Evolutionary conservation across 2,113 vertebrate genomes (phyloP).

Genomic region (Petroica traversi): DNA sequence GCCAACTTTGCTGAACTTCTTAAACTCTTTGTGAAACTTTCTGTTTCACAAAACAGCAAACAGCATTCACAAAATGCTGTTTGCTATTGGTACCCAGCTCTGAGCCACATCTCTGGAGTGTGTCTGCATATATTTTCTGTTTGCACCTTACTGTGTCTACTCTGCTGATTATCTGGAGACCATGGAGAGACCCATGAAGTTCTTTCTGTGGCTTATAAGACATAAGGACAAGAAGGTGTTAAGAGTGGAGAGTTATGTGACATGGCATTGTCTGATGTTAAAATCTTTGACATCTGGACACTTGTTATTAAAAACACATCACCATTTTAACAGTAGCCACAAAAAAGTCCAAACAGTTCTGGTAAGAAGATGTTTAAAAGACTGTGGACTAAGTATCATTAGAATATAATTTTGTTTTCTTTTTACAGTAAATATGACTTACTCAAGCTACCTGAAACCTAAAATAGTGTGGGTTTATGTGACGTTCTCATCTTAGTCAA

Average conservation of each 20-base stretch:
- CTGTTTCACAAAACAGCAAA: no score
- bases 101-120: background rate
- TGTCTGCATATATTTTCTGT: background rate
- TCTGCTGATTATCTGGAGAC: background rate
- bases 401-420: background rate
- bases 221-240: background rate
- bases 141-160: background rate
- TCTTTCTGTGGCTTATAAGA: background rate
- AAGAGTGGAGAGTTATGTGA: background rate
- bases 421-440: background rate
- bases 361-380: background rate
- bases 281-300: background rate
- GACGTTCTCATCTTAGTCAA: background rate
- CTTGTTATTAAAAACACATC: background rate
- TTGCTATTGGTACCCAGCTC: background rate
- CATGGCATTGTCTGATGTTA: background rate
- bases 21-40: background rate
- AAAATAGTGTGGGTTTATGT: background rate
- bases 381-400: background rate
- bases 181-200: background rate
- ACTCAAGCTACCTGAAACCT: background rate
- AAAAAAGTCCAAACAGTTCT: background rate
- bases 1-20: background rate
- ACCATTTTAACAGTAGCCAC: background rate
- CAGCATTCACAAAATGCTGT: no score